Conservation (phyloP, 2,113 vertebrate species). For the Corvus cornix region DNA sequence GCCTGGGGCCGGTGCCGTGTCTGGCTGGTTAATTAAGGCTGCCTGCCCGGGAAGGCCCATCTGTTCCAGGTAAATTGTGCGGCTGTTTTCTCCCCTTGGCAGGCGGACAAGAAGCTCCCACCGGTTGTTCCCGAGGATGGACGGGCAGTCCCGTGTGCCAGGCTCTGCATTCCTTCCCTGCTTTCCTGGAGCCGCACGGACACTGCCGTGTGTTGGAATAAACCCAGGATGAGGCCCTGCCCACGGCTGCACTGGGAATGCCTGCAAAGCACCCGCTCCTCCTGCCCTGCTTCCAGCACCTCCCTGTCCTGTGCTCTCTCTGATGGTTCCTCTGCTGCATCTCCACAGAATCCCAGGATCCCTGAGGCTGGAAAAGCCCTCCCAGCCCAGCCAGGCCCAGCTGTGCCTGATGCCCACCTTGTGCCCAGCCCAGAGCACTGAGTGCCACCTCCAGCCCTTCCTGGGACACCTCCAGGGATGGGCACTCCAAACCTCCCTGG, state of each 20-base stretch:
- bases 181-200: not conserved
- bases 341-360: not conserved
- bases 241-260: not conserved
- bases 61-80: slow-evolving; percentile 49
- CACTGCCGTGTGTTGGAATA: not conserved
- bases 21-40: slow-evolving; percentile 59
- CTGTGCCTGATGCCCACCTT: not conserved
- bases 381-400: not conserved
- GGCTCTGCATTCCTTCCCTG: not conserved
- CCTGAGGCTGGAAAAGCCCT: not conserved
- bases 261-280: not conserved
- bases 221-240: not conserved
- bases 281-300: not conserved
- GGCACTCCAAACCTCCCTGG: not conserved
- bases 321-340: not conserved
- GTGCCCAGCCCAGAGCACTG: not conserved
- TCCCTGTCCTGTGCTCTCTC: not conserved
- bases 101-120: not conserved
- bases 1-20: not conserved
- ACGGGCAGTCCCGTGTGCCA: not conserved
- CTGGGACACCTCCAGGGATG: not conserved
- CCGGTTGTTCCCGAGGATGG: not conserved
- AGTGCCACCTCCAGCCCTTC: not conserved
- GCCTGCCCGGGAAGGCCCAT: slow-evolving; percentile 41
- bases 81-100: not conserved